phyloP scores from a whole-genome alignment of 2,888 invertebrate species.

The Polylopha cassiicola region DNA sequence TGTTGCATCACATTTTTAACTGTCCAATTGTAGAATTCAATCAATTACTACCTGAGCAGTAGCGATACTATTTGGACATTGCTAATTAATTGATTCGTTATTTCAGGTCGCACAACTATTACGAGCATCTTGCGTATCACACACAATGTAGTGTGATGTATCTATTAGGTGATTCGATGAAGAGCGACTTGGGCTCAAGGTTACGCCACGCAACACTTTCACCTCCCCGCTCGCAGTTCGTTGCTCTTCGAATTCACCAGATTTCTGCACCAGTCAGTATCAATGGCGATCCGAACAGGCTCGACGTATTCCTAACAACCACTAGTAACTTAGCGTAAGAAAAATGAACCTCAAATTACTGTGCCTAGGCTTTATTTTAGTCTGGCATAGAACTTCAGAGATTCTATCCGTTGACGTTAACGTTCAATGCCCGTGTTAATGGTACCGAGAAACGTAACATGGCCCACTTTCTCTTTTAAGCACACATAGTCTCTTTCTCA shows the following conservation, averaged over 20 bases:
- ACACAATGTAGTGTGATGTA: conserved; percentile 50
- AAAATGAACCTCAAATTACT: conserved; percentile 26
- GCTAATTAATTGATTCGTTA: no score
- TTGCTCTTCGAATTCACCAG: conserved; percentile 71
- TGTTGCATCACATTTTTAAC: no score
- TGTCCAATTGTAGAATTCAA: no score
- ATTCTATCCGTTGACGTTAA: conserved; percentile 64
- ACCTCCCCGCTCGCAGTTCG: conserved; percentile 58
- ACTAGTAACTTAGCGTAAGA: conserved; percentile 28
- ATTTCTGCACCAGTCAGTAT: conserved; percentile 33
- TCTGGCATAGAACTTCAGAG: conserved; percentile 31
- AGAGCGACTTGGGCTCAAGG: conserved; percentile 66
- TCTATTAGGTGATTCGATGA: conserved; percentile 64
- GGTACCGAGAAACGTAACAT: conserved; percentile 73
- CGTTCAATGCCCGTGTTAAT: conserved; percentile 74
- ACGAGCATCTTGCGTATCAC: conserved; percentile 29
- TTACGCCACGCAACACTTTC: conserved; percentile 73
- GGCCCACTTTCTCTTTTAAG: conserved; percentile 78
- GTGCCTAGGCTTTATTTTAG: conserved; percentile 26
- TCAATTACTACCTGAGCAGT: no score
- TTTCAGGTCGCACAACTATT: no score
- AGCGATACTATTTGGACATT: no score
- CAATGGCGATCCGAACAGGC: conserved; percentile 40
- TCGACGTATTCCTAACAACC: conserved; percentile 34
- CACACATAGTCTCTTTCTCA: conserved; percentile 62